phyloP scores from a whole-genome alignment of 2,113 vertebrate species.

The Acanthochromis polyacanthus region DNA sequence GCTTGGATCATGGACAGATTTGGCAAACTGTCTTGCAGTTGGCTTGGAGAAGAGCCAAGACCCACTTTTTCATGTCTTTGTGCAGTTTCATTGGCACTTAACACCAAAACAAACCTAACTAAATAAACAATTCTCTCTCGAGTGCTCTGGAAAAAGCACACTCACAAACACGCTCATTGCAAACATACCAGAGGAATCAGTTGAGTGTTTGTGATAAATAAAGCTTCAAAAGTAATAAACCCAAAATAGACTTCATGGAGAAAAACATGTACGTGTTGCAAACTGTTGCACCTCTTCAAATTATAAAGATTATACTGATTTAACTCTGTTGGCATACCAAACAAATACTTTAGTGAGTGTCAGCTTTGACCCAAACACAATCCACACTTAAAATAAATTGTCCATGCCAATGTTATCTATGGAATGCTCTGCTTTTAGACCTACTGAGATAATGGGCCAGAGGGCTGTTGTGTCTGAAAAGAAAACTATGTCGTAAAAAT shows the following conservation, averaged over 20 bases:
- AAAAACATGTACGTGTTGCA: not conserved
- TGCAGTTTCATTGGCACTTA: not conserved
- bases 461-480: conserved; percentile 28
- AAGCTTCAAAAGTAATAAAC: too few species aligned
- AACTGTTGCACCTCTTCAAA: not conserved
- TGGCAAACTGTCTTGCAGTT: conserved; percentile 11
- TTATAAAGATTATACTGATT: not conserved
- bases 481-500: not conserved
- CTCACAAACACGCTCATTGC: not conserved
- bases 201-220: not conserved
- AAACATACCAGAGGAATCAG: not conserved
- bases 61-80: not conserved
- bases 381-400: conserved; percentile 46
- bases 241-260: not conserved
- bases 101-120: not conserved
- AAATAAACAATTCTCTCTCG: conserved; percentile 1
- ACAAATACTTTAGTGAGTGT: conserved; percentile 2
- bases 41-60: not conserved
- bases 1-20: not conserved
- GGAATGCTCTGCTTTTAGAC: conserved; percentile 71
- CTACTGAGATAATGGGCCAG: conserved; percentile 36
- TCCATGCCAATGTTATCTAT: conserved; percentile 59
- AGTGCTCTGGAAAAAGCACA: not conserved
- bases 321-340: conserved; percentile 5
- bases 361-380: conserved; percentile 12